Conservation (phyloP, 1,140 invertebrate species). For the Dendrolimus kikuchii region DNA sequence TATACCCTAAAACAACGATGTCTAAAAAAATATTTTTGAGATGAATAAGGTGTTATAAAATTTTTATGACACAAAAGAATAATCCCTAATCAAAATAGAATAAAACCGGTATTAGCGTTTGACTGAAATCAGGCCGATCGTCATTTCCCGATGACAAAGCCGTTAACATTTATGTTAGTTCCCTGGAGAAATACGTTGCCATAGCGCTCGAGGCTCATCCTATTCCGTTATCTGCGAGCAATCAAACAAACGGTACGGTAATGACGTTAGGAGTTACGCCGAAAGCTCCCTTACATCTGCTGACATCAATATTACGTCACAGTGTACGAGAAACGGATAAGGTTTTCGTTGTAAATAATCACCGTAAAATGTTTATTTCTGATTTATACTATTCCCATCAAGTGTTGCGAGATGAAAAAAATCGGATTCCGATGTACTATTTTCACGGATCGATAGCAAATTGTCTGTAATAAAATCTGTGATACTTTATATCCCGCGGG, state of each 20-base stretch:
- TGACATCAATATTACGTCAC: slow-evolving; percentile 21
- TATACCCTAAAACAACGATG: too few species aligned
- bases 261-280: slow-evolving; percentile 32
- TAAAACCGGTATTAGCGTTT: neutral
- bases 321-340: slow-evolving; percentile 12
- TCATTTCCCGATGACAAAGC: slow-evolving; percentile 15
- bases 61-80: too few species aligned
- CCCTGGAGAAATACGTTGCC: slow-evolving; percentile 31
- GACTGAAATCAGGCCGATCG: too few species aligned
- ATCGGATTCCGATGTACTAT: too few species aligned
- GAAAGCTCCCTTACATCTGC: slow-evolving; percentile 20
- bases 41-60: too few species aligned
- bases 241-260: slow-evolving; percentile 43
- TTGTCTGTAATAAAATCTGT: too few species aligned
- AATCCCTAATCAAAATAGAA: too few species aligned
- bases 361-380: slow-evolving; percentile 15
- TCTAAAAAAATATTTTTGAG: too few species aligned
- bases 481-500: too few species aligned
- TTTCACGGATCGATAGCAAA: too few species aligned
- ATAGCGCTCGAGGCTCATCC: slow-evolving; percentile 30
- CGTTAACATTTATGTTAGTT: slow-evolving; percentile 34
- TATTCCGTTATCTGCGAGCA: slow-evolving; percentile 32
- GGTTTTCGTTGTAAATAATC: slow-evolving; percentile 17
- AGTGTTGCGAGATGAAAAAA: too few species aligned
- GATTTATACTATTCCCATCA: too few species aligned